These are phyloP conservation scores for Scytalopus superciliaris DNA, from an alignment of 2,113 vertebrate genomes.

Conservation along the genomic window DNA sequence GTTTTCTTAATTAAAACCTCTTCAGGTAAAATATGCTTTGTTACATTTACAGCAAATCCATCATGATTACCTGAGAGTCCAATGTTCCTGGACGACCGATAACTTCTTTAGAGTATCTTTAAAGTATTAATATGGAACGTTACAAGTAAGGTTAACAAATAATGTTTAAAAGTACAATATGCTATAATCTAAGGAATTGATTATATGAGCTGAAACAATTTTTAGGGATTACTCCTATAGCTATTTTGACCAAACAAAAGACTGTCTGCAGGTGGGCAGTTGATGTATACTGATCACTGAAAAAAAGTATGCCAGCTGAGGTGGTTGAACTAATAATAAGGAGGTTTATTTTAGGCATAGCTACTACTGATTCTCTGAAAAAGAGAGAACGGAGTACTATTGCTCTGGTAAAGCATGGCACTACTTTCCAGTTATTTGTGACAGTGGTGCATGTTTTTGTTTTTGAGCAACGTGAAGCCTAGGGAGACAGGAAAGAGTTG, in stretches of 20 bases:
- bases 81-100: neutral
- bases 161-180: neutral
- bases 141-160: neutral
- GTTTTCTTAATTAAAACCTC: constrained; percentile 49
- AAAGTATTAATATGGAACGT: neutral
- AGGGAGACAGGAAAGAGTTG: neutral
- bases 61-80: neutral
- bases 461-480: neutral
- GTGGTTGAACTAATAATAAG: neutral
- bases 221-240: neutral
- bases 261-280: neutral
- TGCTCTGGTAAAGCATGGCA: neutral
- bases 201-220: neutral
- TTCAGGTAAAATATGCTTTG: constrained; percentile 31
- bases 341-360: neutral
- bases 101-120: neutral
- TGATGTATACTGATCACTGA: neutral
- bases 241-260: neutral
- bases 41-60: constrained; percentile 7
- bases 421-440: neutral
- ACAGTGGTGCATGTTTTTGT: neutral
- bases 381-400: neutral
- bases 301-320: neutral
- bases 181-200: neutral
- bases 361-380: neutral